Evolutionary conservation across 1,140 invertebrate species (phyloP).

Genomic region (Heliconius hewitsoni): DNA sequence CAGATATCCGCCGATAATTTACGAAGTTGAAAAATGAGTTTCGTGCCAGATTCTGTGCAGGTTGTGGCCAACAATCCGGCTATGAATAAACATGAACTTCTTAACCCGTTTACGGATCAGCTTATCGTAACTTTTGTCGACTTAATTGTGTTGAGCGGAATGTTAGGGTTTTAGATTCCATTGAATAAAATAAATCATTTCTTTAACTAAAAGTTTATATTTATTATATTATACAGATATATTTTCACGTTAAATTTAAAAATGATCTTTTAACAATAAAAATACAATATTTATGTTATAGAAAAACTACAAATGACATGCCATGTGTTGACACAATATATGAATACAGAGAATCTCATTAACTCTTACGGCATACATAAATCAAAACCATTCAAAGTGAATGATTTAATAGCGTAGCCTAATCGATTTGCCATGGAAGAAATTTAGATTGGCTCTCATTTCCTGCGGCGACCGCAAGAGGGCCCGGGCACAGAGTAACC

Average conservation of each 20-base stretch:
- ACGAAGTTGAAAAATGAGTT: slow-evolving; percentile 78
- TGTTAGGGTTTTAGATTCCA: slow-evolving; percentile 24
- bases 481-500: slow-evolving; percentile 61
- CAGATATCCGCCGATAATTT: slow-evolving; percentile 76
- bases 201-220: neutral
- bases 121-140: slow-evolving; percentile 40
- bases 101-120: slow-evolving; percentile 38
- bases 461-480: slow-evolving; percentile 58
- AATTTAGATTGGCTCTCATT: slow-evolving; percentile 72
- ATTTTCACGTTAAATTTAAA: neutral
- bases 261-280: neutral
- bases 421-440: slow-evolving; percentile 66
- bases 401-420: slow-evolving; percentile 45
- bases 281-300: neutral
- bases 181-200: slow-evolving; percentile 19
- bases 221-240: neutral
- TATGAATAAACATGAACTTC: slow-evolving; percentile 61
- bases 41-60: slow-evolving; percentile 55
- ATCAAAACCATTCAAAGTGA: slow-evolving; percentile 32
- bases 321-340: neutral
- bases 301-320: neutral
- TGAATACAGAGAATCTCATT: slow-evolving; percentile 3
- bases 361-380: slow-evolving; percentile 26
- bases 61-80: slow-evolving; percentile 57
- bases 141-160: slow-evolving; percentile 35